Percentiles rank a stretch among this genome's conserved stretches.
Conservation (phyloP, 1,140 invertebrate species). For the Hypsibius dujardini region DNA sequence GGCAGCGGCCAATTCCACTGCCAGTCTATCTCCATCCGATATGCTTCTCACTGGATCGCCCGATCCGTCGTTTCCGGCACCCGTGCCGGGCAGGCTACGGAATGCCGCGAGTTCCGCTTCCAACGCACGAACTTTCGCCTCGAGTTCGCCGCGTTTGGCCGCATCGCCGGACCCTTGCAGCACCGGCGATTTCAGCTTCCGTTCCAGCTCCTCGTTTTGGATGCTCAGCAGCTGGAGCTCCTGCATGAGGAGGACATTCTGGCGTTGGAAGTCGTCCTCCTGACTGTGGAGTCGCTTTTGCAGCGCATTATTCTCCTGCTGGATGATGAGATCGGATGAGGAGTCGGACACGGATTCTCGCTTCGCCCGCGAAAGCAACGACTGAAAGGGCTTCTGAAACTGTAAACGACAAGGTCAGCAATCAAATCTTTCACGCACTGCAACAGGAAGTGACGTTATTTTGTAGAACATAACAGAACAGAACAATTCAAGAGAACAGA, state of each 20-base stretch:
- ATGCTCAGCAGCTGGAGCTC: slow-evolving; percentile 34
- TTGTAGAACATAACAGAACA: too few species aligned
- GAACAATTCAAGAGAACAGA: too few species aligned
- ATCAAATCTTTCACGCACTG: not conserved
- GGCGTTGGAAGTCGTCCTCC: slow-evolving; percentile 38
- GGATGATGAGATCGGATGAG: not conserved
- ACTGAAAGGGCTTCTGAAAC: slow-evolving; percentile 7
- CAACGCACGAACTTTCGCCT: not conserved
- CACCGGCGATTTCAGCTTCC: slow-evolving; percentile 28
- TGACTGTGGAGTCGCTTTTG: slow-evolving; percentile 37
- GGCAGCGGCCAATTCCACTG: not conserved
- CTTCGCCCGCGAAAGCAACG: not conserved
- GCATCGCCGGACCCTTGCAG: slow-evolving; percentile 12
- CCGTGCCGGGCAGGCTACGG: not conserved
- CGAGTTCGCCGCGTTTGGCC: not conserved
- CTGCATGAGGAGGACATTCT: slow-evolving; percentile 37
- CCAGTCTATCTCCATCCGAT: not conserved
- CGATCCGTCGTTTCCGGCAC: not conserved
- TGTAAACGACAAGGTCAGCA: not conserved
- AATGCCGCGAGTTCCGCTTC: not conserved
- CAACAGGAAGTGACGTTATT: too few species aligned
- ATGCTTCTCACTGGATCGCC: too few species aligned
- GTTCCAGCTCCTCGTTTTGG: slow-evolving; percentile 35
- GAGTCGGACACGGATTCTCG: not conserved
- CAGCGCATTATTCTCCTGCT: slow-evolving; percentile 35